Evolutionary conservation across 2,797 vertebrate genomes (phyloP).

Genomic region (Astyanax mexicanus): DNA sequence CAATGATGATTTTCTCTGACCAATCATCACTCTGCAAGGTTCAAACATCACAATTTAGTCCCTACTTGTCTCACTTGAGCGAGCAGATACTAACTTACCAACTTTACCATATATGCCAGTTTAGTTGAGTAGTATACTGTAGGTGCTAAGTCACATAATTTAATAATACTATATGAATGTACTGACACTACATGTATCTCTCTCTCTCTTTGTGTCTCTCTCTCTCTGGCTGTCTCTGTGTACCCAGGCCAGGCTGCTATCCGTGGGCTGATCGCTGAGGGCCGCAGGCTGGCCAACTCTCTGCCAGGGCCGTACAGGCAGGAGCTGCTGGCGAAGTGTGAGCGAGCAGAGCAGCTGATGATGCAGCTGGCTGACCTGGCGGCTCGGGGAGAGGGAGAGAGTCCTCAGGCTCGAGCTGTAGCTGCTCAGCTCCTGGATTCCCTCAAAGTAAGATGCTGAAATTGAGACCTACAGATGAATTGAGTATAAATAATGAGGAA

Average conservation of each 20-base stretch:
- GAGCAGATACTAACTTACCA: no score
- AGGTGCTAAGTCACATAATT: no score
- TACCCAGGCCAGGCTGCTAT: slow-evolving; percentile 95
- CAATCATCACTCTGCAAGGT: no score
- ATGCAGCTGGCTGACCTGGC: slow-evolving; percentile 92
- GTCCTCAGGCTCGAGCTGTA: slow-evolving; percentile 89
- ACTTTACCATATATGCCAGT: no score
- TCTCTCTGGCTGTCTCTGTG: slow-evolving; percentile 2
- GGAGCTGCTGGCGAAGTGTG: slow-evolving; percentile 92
- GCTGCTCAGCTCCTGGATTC: slow-evolving; percentile 93
- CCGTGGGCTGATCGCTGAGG: slow-evolving; percentile 94
- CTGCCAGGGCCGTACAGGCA: slow-evolving; percentile 93
- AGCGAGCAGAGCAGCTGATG: slow-evolving; percentile 91
- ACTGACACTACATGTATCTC: background rate
- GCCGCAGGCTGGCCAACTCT: slow-evolving; percentile 90
- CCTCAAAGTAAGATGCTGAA: slow-evolving; percentile 84
- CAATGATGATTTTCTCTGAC: no score
- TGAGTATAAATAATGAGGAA: no score
- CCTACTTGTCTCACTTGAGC: no score
- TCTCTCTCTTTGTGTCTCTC: background rate
- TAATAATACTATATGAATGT: no score
- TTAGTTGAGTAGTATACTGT: no score
- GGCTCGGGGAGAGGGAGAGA: slow-evolving; percentile 89
- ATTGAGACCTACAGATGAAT: background rate
- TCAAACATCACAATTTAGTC: no score